Evolutionary conservation across 2,888 invertebrate genomes (phyloP), one percentile per base, ranked within the genome.

Genomic region (Drosophila mercatorum): DNA sequence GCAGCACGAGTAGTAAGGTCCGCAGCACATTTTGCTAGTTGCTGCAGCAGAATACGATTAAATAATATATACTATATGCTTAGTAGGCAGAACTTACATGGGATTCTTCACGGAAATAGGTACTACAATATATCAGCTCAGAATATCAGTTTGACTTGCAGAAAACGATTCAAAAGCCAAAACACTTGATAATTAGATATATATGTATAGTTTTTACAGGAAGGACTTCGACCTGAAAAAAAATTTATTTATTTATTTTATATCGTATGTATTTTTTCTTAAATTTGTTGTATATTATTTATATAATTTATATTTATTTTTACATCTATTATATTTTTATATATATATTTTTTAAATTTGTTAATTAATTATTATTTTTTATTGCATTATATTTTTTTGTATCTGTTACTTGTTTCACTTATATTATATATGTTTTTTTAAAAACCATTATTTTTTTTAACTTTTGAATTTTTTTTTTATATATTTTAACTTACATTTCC

Each of bases 11-110:
- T 38, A 53, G 52, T 38, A 53, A 38, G 52, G 52, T 53, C 52
- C 52, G 38, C 52, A 53, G 26, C 52, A 53, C 52, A 53, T 53
- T 53, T 53, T 53, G 52, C 52, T 38, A 53, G 52, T 0, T 22
- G 5, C 52, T 52, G 22, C 14, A 1, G 5, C 4, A 26, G 0
- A 7, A 8, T 17, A 12, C 2, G 3, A 49, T 17, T 47, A 14
- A 2, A 14, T 28, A 28, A 28, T 46, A 46, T 14, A 3, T 26
- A 2, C 12, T 26, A 12, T 0, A 12, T 11, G 22, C 2, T 44
- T 12, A 2, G 11, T 12, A 7, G 3, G 6, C 7, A 12, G 12
- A 14, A 36, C 52, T 22, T 12, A 38, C 52, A 6, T 36, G 4
- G 3, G 36, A 11, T 8, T 52, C 52, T 52, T 52, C 52, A 52